Percentiles rank a stretch among this genome's conserved stretches.
Conservation (phyloP, 2,888 invertebrate genomes). For the Hipparchia semele region DNA sequence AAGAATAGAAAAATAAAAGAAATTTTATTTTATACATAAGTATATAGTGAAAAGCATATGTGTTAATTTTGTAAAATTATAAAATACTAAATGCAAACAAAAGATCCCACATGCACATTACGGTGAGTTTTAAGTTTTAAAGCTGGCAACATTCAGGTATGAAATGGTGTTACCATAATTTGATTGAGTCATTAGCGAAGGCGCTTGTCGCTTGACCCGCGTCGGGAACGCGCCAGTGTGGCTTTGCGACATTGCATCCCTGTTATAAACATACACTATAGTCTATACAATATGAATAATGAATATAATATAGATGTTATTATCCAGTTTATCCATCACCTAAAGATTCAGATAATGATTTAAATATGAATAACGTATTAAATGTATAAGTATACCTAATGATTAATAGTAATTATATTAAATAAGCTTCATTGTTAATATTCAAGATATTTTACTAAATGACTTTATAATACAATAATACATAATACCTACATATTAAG, state of each 20-base stretch:
- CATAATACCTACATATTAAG: too few relatives aligned
- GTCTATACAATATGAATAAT: background rate
- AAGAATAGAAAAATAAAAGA: too few relatives aligned
- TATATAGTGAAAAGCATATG: too few relatives aligned
- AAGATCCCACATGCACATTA: too few relatives aligned
- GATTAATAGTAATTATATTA: too few relatives aligned
- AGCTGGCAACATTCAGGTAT: slow-evolving; percentile 38
- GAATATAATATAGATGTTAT: slow-evolving; percentile 11
- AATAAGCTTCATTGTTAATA: too few relatives aligned
- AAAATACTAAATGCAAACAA: too few relatives aligned
- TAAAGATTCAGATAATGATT: slow-evolving; percentile 13
- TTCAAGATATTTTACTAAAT: too few relatives aligned
- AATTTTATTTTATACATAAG: too few relatives aligned
- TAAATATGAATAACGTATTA: background rate
- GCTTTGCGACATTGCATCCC: slow-evolving; percentile 79
- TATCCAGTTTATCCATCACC: slow-evolving; percentile 25
- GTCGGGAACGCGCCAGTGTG: slow-evolving; percentile 74
- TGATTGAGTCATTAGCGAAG: slow-evolving; percentile 74
- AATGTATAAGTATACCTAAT: background rate
- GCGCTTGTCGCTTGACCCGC: slow-evolving; percentile 59
- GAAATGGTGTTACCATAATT: slow-evolving; percentile 68
- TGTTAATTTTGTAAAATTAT: too few relatives aligned
- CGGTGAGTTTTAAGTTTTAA: slow-evolving; percentile 12
- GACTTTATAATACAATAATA: too few relatives aligned
- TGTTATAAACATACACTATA: slow-evolving; percentile 47